These are phyloP conservation scores for Miniopterus natalensis DNA, from an alignment of 2,113 vertebrate species.

Conservation along the genomic window DNA sequence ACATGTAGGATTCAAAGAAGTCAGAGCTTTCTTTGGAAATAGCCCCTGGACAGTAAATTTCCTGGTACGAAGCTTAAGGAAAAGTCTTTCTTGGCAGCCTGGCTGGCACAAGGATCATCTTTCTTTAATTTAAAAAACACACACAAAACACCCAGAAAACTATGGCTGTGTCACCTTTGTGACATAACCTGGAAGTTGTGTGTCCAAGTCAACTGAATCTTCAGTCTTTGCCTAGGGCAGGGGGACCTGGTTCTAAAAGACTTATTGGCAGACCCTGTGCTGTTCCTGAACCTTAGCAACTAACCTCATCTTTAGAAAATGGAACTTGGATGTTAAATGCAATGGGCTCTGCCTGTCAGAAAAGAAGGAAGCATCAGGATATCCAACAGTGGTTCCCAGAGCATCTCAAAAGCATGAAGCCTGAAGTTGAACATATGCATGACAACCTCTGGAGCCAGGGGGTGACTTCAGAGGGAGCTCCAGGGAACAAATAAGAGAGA, in stretches of 20 bases:
- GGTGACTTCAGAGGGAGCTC: not conserved
- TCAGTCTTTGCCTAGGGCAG: not conserved
- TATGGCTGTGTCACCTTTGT: not conserved
- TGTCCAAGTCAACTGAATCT: not conserved
- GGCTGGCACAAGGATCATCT: not conserved
- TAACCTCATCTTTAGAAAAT: not conserved
- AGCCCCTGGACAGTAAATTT: not conserved
- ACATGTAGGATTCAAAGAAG: not conserved
- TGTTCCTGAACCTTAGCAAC: constrained; percentile 26
- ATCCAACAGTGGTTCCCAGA: not conserved
- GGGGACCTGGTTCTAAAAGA: not conserved
- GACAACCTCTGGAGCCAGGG: not conserved
- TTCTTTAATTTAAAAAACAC: not conserved
- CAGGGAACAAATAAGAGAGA: not conserved
- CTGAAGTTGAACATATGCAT: not conserved
- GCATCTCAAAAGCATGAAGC: not conserved
- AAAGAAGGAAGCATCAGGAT: not conserved
- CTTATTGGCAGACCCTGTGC: not conserved
- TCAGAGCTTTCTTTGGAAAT: constrained; percentile 51
- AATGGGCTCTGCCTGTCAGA: not conserved
- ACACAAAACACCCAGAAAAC: not conserved
- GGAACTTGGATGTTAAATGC: not conserved
- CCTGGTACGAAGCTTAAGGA: not conserved
- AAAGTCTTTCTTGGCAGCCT: not conserved
- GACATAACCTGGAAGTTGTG: not conserved